phyloP scores from a whole-genome alignment of 2,888 invertebrate species.

The Hyposoter dolosus region DNA sequence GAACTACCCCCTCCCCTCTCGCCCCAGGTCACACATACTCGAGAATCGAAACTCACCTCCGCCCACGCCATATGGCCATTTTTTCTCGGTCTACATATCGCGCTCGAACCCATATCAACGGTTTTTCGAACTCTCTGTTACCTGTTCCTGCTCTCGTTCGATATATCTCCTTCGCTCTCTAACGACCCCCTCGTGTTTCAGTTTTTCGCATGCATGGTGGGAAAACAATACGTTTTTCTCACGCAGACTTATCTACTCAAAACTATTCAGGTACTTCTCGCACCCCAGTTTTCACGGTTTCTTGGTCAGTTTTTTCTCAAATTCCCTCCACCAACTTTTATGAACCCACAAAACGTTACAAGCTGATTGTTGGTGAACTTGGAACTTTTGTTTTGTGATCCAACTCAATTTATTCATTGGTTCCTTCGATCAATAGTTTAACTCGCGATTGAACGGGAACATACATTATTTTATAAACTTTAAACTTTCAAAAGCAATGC shows the following conservation, averaged over 20 bases:
- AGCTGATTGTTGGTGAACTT: not conserved
- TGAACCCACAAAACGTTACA: not conserved
- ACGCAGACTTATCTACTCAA: slow-evolving; percentile 54
- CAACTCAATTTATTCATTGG: not conserved
- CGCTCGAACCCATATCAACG: slow-evolving; percentile 56
- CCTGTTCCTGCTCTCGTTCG: slow-evolving; percentile 15
- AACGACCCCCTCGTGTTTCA: slow-evolving; percentile 9
- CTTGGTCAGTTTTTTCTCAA: too few relatives aligned
- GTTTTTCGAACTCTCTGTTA: slow-evolving; percentile 52
- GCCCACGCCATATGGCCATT: slow-evolving; percentile 74
- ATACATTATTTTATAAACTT: too few relatives aligned
- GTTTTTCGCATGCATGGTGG: slow-evolving; percentile 40
- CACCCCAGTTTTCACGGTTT: not conserved
- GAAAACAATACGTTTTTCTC: slow-evolving; percentile 50
- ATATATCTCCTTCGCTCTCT: slow-evolving; percentile 20
- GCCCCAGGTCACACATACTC: slow-evolving; percentile 37
- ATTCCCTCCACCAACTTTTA: not conserved
- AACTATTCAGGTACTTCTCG: slow-evolving; percentile 18
- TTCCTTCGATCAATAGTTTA: not conserved
- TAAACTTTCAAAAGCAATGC: not conserved
- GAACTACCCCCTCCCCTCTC: slow-evolving; percentile 43
- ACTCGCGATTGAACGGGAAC: not conserved
- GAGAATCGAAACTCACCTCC: slow-evolving; percentile 56
- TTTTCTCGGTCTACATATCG: slow-evolving; percentile 51
- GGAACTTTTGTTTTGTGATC: not conserved